phyloP scores from a whole-genome alignment of 1,140 invertebrate genomes.

The Chironomus tepperi region DNA sequence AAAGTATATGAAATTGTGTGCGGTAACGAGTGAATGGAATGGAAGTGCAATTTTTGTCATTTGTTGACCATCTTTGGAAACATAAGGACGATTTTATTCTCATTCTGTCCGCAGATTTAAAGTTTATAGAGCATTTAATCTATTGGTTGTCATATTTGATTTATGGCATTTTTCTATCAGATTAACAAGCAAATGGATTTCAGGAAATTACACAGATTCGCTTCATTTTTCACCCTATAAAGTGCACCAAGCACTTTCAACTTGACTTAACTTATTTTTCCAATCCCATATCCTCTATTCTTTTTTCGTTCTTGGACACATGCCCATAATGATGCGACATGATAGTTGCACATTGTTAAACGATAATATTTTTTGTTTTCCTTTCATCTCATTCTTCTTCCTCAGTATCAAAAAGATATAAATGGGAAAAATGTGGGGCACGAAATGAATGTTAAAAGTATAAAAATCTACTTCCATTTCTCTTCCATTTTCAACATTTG shows the following conservation, averaged over 20 bases:
- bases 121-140: no score
- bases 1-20: background rate
- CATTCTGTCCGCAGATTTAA: no score
- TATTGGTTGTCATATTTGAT: no score
- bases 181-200: no score
- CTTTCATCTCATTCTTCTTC: background rate
- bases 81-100: no score
- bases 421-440: background rate
- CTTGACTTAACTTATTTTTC: no score
- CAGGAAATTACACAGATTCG: no score
- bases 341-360: background rate
- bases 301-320: background rate
- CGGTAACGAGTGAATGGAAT: background rate
- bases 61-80: no score
- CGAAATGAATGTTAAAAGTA: background rate
- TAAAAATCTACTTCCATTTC: background rate
- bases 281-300: background rate
- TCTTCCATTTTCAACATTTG: no score
- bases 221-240: no score
- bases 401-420: background rate
- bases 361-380: background rate
- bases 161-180: no score
- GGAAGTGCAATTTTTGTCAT: background rate
- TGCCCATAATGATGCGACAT: constrained; percentile 12
- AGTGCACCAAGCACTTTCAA: no score